Base-by-base conservation (phyloP, 2,797 vertebrate species). In the Pipistrellus nathusii region DNA sequence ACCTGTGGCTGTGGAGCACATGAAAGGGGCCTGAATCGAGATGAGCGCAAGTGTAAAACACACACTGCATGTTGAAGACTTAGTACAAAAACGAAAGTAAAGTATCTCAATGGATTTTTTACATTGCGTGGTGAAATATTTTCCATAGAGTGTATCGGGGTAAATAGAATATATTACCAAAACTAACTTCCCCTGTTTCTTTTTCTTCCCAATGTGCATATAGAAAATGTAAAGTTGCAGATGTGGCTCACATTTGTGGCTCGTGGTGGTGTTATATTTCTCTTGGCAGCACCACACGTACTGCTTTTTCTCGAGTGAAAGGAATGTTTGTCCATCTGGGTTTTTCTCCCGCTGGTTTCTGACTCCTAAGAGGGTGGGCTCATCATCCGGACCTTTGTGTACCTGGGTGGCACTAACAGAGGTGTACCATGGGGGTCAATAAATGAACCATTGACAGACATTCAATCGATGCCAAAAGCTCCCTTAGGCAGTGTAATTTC, bases 131-230 rank as follows among this genome's bases (percentile, higher is more conserved):
- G 78, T 84, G 32, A 91, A 55, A 44, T 90, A 35, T 44, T 94
- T 82, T 78, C n/a, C 38, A 59, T 57, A 35, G 23, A 20, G 0
- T 80, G 18, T 69, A 30, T 35, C 69, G 38, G 38, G 8, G 38
- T 88, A 46, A 91, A 57, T 78, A 88, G 77, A 90, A 57, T 78
- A 41, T 35, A 27, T 41, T 82, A n/a, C 48, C 81, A 62, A 80
- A 73, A 59, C 75, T 32, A 69, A 46, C 32, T 71, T 91, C 21
- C 46, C 20, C 66, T 59, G 2, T 41, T 69, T 64, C 23, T 66
- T 76, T 68, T 64, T 20, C 18, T 51, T 53, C 48, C 8, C 25
- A 44, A 1, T 6, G 21, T 59, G 32, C 21, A 71, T 32, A 27
- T 38, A 21, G 64, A 30, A 64, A 46, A 41, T 53, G 51, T 30